phyloP scores from a whole-genome alignment of 2,113 vertebrate species.

The Thryonomys swinderianus region DNA sequence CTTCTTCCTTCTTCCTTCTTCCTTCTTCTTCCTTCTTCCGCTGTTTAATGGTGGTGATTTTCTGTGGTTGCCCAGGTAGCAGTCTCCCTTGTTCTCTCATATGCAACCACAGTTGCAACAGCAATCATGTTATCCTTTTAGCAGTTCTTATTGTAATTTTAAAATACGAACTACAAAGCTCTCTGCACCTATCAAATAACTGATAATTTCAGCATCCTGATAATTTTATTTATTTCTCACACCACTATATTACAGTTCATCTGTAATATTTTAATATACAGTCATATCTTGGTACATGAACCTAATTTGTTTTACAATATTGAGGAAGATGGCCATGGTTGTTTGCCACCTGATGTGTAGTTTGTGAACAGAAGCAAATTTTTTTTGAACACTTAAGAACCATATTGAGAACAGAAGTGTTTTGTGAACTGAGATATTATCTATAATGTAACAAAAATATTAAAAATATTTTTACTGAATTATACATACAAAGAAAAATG shows the following conservation, averaged over 20 bases:
- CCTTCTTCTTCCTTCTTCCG: background rate
- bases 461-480: background rate
- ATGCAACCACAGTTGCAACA: background rate
- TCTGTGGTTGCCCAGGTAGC: background rate
- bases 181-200: background rate
- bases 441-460: background rate
- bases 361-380: background rate
- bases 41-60: background rate
- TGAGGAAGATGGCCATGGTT: background rate
- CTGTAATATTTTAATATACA: background rate
- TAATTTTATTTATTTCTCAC: background rate
- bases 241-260: background rate
- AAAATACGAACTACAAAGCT: background rate
- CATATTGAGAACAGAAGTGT: background rate
- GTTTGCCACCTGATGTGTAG: background rate
- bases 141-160: background rate
- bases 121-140: background rate
- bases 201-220: background rate
- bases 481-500: conserved; percentile 30
- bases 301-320: background rate
- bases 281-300: background rate
- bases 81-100: background rate
- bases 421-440: background rate
- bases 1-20: too few species aligned
- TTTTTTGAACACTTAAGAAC: background rate